phyloP scores from a whole-genome alignment of 2,888 invertebrate species.

The Cybosia mesomella region DNA sequence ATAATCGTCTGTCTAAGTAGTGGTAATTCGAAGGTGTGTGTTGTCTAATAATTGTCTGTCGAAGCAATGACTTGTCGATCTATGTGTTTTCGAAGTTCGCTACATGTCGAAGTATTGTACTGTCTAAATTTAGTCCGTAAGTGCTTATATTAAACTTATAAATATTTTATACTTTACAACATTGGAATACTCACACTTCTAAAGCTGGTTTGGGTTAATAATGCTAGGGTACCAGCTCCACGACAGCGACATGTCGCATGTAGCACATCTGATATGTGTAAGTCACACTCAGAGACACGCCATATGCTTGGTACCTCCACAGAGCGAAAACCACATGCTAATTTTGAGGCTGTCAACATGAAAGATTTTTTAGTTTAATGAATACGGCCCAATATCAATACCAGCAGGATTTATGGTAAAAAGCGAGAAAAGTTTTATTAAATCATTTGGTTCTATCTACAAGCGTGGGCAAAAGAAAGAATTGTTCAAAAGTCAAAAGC shows the following conservation, averaged over 20 bases:
- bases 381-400: background rate
- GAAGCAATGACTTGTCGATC: no score
- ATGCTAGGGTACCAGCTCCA: constrained; percentile 75
- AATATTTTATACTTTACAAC: no score
- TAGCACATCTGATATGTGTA: constrained; percentile 72
- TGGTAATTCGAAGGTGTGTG: no score
- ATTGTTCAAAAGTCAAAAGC: background rate
- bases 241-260: constrained; percentile 75
- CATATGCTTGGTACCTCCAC: constrained; percentile 80
- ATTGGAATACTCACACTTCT: constrained; percentile 69
- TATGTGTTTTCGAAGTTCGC: no score
- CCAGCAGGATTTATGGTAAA: background rate
- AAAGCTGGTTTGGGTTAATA: constrained; percentile 74
- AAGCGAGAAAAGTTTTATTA: background rate
- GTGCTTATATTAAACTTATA: no score
- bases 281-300: constrained; percentile 78
- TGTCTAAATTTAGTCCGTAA: no score
- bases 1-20: no score
- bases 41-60: no score
- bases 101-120: no score
- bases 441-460: background rate
- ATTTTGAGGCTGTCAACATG: constrained; percentile 66
- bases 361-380: no score
- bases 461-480: background rate
- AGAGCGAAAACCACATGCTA: constrained; percentile 78